Conservation (phyloP, 2,797 vertebrate genomes). For the Discoglossus pictus region DNA sequence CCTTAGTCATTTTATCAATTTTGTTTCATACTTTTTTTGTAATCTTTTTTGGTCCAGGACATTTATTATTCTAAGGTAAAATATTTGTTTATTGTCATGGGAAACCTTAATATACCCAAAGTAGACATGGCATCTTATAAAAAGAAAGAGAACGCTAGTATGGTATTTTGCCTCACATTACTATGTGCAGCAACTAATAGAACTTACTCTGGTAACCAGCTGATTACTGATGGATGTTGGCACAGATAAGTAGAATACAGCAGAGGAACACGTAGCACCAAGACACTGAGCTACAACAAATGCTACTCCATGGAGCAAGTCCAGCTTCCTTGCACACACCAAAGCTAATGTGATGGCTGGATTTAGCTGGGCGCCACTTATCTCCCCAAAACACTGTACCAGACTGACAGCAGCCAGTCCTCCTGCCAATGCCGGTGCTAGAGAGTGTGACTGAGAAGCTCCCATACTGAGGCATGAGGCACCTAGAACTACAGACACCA, state of each 20-base stretch:
- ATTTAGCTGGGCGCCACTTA: constrained; percentile 80
- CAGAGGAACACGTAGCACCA: constrained; percentile 71
- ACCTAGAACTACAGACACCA: constrained; percentile 77
- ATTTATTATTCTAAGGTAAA: no score
- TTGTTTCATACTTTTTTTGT: no score
- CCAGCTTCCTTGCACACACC: constrained; percentile 74
- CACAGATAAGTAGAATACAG: constrained; percentile 71
- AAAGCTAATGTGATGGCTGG: constrained; percentile 79
- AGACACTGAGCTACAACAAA: constrained; percentile 77
- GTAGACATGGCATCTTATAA: no score
- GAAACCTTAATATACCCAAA: no score
- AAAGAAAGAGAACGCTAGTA: no score
- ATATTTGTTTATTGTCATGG: no score
- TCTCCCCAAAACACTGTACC: constrained; percentile 75
- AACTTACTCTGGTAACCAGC: constrained; percentile 72
- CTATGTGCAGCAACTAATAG: neutral
- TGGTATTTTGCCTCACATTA: no score
- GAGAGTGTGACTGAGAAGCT: constrained; percentile 33
- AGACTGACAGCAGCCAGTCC: constrained; percentile 72
- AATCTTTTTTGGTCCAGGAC: no score
- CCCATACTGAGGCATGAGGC: constrained; percentile 68
- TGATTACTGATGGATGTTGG: constrained; percentile 62
- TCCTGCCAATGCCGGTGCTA: constrained; percentile 76
- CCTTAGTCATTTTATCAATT: no score
- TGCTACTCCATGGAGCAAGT: constrained; percentile 64